These are phyloP conservation scores for Danionella dracula DNA, from an alignment of 2,797 vertebrate genomes.

Conservation along the genomic window DNA sequence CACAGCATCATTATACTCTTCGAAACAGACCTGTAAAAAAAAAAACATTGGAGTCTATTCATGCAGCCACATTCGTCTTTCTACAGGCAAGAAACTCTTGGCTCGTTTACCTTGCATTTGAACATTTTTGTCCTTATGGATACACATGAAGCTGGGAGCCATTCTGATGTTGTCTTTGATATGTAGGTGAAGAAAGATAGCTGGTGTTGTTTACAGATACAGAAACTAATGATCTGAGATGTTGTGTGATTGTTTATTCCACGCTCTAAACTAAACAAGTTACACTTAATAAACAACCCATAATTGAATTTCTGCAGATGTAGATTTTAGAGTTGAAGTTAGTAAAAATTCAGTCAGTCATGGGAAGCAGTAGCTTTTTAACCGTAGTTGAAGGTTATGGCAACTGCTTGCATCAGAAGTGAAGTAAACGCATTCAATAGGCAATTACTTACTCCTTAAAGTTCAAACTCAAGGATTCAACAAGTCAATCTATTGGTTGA, in stretches of 20 bases:
- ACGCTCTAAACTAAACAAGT: neutral
- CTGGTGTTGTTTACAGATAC: neutral
- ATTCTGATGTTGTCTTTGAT: conserved; percentile 23
- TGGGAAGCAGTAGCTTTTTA: neutral
- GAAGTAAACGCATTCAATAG: neutral
- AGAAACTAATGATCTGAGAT: neutral
- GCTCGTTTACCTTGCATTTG: neutral
- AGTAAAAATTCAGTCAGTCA: neutral
- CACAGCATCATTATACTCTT: conserved; percentile 1
- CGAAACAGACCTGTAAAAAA: conserved; percentile 12
- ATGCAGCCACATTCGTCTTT: neutral
- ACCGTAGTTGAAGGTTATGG: neutral
- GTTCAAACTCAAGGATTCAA: neutral
- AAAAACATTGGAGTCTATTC: conserved; percentile 5
- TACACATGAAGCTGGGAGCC: neutral
- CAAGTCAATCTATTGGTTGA: neutral
- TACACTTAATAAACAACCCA: neutral
- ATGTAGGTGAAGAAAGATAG: neutral
- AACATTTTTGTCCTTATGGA: neutral
- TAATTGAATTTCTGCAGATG: neutral
- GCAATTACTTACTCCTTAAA: neutral
- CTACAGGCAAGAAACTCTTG: neutral
- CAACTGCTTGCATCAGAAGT: neutral
- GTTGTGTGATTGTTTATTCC: neutral
- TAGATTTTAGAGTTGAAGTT: neutral